Evolutionary conservation across 2,797 vertebrate species (phyloP), one percentile per base, ranked within the genome.

Genomic region (Chrosomus eos): DNA sequence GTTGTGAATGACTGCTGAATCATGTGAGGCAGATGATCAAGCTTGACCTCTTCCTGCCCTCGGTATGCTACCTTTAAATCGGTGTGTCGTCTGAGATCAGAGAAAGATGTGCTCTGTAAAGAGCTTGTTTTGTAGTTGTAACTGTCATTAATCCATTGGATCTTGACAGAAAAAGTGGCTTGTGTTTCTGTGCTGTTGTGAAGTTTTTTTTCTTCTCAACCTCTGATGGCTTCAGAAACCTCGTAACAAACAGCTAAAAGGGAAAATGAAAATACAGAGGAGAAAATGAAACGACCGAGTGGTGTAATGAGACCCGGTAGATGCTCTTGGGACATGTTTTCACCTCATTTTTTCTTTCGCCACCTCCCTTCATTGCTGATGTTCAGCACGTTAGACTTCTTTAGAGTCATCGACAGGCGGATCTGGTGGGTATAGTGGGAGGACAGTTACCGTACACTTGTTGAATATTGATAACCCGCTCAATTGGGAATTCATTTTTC

Each of bases 381-480:
- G 80, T n/a, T 53, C 77, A 48, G 85, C 73, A 80, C 89, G 85
- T 85, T 91, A 91, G 85, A 86, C 86, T 86, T 85, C 88, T 83
- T 88, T 75, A 80, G 76, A 88, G 72, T 82, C 86, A 75, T 45
- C 58, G 85, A 88, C 76, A 71, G 72, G 85, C 60, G 13, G 79
- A 87, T 89, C 88, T 86, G 83, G 40, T 87, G 88, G 89, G 82
- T 88, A 83, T 88, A 78, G 87, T 81, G 87, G 88, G 89, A 91
- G 95, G 92, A 84, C 90, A 92, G 64, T 93, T 92, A 91, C 95
- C 94, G 94, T 94, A 91, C 90, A 90, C 87, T 82, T 89, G 81
- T 93, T 94, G 91, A 95, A 95, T 95, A 95, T 96, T 94, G 94
- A 95, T 95, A 91, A 88, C 87, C 87, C 58, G 91, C 92, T 92